These are phyloP conservation scores for Halictus rubicundus DNA, from an alignment of 1,140 invertebrate species.

Conservation along the genomic window DNA sequence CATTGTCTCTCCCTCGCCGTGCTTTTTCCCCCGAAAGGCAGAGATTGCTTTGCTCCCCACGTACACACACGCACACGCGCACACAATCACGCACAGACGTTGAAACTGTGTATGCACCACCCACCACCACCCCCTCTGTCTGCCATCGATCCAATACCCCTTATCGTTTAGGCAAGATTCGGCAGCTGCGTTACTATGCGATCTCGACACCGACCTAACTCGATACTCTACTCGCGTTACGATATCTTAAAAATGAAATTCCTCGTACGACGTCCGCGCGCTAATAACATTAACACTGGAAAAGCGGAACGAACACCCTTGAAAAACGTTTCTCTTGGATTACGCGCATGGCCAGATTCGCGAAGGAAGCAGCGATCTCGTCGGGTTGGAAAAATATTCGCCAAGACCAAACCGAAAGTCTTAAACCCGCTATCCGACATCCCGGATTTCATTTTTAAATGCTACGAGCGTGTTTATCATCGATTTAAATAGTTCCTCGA, in stretches of 20 bases:
- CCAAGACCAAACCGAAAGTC: not conserved
- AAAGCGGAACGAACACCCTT: not conserved
- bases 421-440: not conserved
- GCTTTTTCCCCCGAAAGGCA: too few relatives aligned
- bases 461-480: not conserved
- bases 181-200: not conserved
- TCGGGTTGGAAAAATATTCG: not conserved
- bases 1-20: too few relatives aligned
- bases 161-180: not conserved
- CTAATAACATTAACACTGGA: not conserved
- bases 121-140: too few relatives aligned
- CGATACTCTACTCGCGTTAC: not conserved
- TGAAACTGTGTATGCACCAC: too few relatives aligned
- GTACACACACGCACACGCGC: too few relatives aligned
- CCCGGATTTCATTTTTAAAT: not conserved
- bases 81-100: too few relatives aligned
- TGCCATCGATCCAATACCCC: not conserved
- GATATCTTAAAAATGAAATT: not conserved
- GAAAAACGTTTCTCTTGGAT: not conserved
- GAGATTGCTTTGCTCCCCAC: too few relatives aligned
- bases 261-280: constrained; percentile 7
- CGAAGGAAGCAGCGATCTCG: not conserved
- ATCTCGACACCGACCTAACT: not conserved
- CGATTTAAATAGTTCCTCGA: constrained; percentile 20
- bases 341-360: too few relatives aligned